Base-by-base conservation (phyloP, 2,888 invertebrate species). In the Chalcis sispes region DNA sequence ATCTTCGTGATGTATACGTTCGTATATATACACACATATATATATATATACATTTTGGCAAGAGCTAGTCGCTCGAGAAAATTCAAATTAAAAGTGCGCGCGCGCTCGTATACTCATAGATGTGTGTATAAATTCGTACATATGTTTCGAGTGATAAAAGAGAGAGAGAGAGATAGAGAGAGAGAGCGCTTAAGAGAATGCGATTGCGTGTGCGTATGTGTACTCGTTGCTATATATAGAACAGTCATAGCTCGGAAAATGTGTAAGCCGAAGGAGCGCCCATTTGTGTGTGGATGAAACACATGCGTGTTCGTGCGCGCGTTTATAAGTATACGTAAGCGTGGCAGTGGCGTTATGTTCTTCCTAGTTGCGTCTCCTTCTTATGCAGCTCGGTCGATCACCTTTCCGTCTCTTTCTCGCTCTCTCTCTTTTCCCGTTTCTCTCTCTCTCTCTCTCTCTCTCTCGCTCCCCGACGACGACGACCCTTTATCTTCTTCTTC, bases 201-300 rank as follows among this genome's bases (percentile, higher is more conserved):
- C n/a, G n/a, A n/a, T n/a, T 36, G 20, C 10, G 23, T n/a, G 23
- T 15, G 23, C n/a, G 25, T 46, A 65, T 52, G 36, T 25, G 46
- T n/a, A 15, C 32, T 1, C 25, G 56, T 40, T 50, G 71, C 81
- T 83, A 83, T 81, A 80, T 82, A 81, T 82, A 83, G 81, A 72
- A 64, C 77, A 62, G 50, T 77, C 36, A 20, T 15, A 5, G 23
- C 75, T 52, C 62, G 54, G 81, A 82, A 83, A 50, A 83, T 80
- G 81, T 82, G 80, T 79, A 66, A 71, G 54, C 70, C 20, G 40
- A n/a, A 42, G 64, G 59, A 67, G 61, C 42, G 54, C n/a, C n/a
- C n/a, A n/a, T n/a, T n/a, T n/a, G n/a, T n/a, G n/a, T n/a, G n/a
- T n/a, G n/a, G n/a, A n/a, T n/a, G 56, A 13, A 52, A 56, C 15